phyloP scores from a whole-genome alignment of 2,113 vertebrate species.

The Apeltes quadracus region DNA sequence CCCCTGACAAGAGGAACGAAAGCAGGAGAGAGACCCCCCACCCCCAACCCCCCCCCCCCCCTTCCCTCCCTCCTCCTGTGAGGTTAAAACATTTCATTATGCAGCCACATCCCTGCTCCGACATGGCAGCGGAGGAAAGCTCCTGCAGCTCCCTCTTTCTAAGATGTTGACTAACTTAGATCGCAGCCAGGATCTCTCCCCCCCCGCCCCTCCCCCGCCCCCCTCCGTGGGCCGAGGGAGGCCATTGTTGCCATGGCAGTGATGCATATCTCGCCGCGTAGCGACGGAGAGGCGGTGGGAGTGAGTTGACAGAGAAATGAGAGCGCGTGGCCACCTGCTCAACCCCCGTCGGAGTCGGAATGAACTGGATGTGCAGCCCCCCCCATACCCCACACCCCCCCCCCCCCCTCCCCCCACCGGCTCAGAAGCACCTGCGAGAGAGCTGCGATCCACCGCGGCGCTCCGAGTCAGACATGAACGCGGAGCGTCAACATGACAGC shows the following conservation, averaged over 20 bases:
- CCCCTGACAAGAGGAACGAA: slow-evolving; percentile 64
- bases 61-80: slow-evolving; percentile 33
- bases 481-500: slow-evolving; percentile 68
- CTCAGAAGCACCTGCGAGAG: background rate
- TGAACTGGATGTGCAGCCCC: slow-evolving; percentile 21
- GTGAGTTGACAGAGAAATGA: slow-evolving; percentile 45
- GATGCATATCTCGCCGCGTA: slow-evolving; percentile 53
- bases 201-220: slow-evolving; percentile 10
- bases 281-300: slow-evolving; percentile 54
- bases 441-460: too few relatives aligned
- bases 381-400: too few relatives aligned
- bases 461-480: too few relatives aligned
- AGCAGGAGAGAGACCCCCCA: slow-evolving; percentile 41
- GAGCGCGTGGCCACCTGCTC: slow-evolving; percentile 49
- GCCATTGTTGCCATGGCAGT: slow-evolving; percentile 68
- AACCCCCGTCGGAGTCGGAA: slow-evolving; percentile 29
- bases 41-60: background rate
- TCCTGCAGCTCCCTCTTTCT: slow-evolving; percentile 7
- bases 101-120: slow-evolving; percentile 44
- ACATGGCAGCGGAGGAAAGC: slow-evolving; percentile 20
- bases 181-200: slow-evolving; percentile 37
- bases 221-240: slow-evolving; percentile 49
- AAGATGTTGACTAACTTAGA: slow-evolving; percentile 56
- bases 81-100: slow-evolving; percentile 70
- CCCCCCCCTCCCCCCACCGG: too few relatives aligned